Evolutionary conservation across 2,888 invertebrate genomes (phyloP), one percentile per base, ranked within the genome.

Genomic region (Pristionchus japonicus): DNA sequence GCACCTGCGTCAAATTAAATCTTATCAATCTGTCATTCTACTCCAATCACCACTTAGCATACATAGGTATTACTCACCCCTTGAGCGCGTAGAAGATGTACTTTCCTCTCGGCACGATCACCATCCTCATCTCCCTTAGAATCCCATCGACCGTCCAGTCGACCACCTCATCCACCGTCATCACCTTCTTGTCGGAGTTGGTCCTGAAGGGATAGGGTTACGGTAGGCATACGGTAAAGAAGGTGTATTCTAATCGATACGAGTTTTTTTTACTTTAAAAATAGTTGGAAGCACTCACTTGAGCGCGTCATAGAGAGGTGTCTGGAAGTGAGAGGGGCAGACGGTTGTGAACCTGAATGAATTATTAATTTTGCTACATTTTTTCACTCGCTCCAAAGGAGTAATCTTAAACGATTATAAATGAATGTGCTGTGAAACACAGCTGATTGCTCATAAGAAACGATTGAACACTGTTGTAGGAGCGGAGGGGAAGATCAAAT

Each of bases 301-400:
- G 57, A 86, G 49, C 0, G 34, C 31, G 20, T 86, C 47, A 23
- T 49, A 34, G 7, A 86, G 86, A 17, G 49, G 43, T 34, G 86
- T 49, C 34, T 86, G 70, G 86, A 86, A 86, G 47, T 47, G 49
- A 4, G 49, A 43, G 4, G 86, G 86, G 49, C 86, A 86, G 31
- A 86, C 49, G 37, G 86, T 86, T 47, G 86, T 86, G 70, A 86
- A 86, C 49, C 86, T 86, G 49, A 17, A 52, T n/a, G n/a, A n/a
- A n/a, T n/a, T n/a, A n/a, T n/a, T n/a, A n/a, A n/a, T n/a, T n/a
- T n/a, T n/a, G n/a, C n/a, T n/a, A n/a, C n/a, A n/a, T n/a, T n/a
- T n/a, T n/a, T n/a, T n/a, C n/a, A n/a, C n/a, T n/a, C n/a, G n/a
- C n/a, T n/a, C n/a, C n/a, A n/a, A n/a, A n/a, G n/a, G n/a, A n/a